A percentile compares a stretch with the other conserved stretches of the same genome.
Evolutionary conservation across 2,113 vertebrate species (phyloP).

Genomic region (Takifugu bimaculatus): DNA sequence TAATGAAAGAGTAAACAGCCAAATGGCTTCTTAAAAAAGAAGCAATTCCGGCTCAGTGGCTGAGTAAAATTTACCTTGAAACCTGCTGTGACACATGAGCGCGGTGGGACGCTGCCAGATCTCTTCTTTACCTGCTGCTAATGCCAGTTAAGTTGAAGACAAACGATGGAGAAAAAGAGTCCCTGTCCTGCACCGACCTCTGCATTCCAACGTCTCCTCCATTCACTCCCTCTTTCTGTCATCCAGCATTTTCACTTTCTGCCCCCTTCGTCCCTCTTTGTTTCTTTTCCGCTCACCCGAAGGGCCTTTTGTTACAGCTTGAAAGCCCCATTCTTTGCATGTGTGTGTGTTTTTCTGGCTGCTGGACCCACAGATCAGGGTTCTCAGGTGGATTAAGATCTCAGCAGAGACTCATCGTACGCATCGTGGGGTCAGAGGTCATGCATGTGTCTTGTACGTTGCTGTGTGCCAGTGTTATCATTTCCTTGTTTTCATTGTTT

Average conservation of each 20-base stretch:
- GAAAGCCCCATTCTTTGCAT: constrained; percentile 49
- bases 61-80: constrained; percentile 36
- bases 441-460: too few species aligned
- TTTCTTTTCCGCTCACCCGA: constrained; percentile 35
- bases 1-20: constrained; percentile 46
- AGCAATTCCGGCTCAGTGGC: constrained; percentile 28
- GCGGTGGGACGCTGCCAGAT: constrained; percentile 12
- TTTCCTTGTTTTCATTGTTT: constrained; percentile 1
- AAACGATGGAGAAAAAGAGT: constrained; percentile 2
- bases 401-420: constrained; percentile 21
- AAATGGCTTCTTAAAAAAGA: constrained; percentile 32
- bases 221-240: constrained; percentile 18
- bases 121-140: constrained; percentile 5
- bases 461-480: background rate
- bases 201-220: constrained; percentile 14
- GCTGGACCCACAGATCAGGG: constrained; percentile 31
- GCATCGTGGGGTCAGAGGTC: too few species aligned
- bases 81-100: constrained; percentile 38
- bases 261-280: constrained; percentile 26
- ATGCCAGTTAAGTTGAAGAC: constrained; percentile 18
- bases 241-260: constrained; percentile 27
- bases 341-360: constrained; percentile 27
- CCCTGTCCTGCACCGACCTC: constrained; percentile 37
- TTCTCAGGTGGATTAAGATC: constrained; percentile 56
- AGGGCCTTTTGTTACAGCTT: constrained; percentile 60